A percentile compares a stretch with the other conserved stretches of the same genome.
These are phyloP conservation scores for Cyprinus carpio DNA, from an alignment of 2,113 vertebrate genomes.

Conservation along the genomic window DNA sequence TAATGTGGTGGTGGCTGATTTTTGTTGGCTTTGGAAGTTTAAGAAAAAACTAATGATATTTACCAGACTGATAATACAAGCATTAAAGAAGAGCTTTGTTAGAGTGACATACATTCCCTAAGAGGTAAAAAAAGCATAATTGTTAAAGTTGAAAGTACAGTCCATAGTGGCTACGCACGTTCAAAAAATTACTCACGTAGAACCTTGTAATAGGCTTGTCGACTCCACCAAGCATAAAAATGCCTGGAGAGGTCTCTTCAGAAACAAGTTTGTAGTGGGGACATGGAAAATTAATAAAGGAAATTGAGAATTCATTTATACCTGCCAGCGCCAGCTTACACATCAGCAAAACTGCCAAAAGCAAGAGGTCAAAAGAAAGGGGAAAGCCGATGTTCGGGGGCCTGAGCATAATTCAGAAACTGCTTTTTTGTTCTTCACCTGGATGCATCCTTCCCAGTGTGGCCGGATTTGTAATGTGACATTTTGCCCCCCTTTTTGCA, in stretches of 20 bases:
- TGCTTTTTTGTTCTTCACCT: constrained; percentile 73
- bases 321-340: constrained; percentile 69
- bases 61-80: background rate
- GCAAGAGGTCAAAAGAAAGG: constrained; percentile 76
- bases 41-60: background rate
- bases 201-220: constrained; percentile 51
- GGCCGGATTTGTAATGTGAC: constrained; percentile 54
- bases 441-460: constrained; percentile 63
- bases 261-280: constrained; percentile 74
- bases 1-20: too few species aligned
- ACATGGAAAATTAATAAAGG: constrained; percentile 84
- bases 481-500: constrained; percentile 64
- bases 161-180: constrained; percentile 22
- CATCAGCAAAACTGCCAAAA: constrained; percentile 76
- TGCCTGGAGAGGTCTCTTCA: constrained; percentile 71
- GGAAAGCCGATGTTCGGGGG: constrained; percentile 59
- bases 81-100: background rate
- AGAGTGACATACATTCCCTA: background rate
- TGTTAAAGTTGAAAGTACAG: constrained; percentile 8
- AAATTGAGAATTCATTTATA: constrained; percentile 84
- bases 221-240: constrained; percentile 60
- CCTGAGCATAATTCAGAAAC: constrained; percentile 65
- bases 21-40: background rate
- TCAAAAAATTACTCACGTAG: constrained; percentile 39
- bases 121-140: constrained; percentile 11